Percentiles rank a stretch among this genome's conserved stretches.
Conservation (phyloP, 2,888 invertebrate genomes). For the Adelphocoris suturalis region DNA sequence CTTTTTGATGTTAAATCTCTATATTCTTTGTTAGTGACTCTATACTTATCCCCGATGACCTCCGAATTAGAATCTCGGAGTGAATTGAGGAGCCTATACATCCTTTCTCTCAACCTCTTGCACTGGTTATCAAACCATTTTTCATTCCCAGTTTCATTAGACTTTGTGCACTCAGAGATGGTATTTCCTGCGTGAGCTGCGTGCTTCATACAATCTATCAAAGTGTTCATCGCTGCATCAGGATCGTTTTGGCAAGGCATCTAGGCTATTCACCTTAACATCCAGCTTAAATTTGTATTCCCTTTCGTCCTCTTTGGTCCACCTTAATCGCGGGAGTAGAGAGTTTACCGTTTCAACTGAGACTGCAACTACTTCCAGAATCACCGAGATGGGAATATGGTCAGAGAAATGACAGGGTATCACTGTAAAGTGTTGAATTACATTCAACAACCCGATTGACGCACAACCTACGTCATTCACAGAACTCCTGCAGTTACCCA, state of each 20-base stretch:
- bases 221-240: not conserved
- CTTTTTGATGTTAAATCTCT: not conserved
- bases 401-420: slow-evolving; percentile 7
- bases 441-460: not conserved
- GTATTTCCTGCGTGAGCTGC: not conserved
- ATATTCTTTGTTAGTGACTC: not conserved
- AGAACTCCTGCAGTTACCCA: slow-evolving; percentile 56
- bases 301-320: not conserved
- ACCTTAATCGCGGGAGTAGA: slow-evolving; percentile 17
- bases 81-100: slow-evolving; percentile 29
- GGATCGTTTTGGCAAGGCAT: not conserved
- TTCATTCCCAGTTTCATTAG: slow-evolving; percentile 30
- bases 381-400: slow-evolving; percentile 33
- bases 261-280: not conserved
- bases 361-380: not conserved
- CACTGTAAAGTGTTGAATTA: slow-evolving; percentile 18
- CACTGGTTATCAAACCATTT: slow-evolving; percentile 38
- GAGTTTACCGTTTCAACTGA: not conserved
- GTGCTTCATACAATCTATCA: slow-evolving; percentile 3
- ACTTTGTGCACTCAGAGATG: too few relatives aligned
- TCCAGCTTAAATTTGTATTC: slow-evolving; percentile 22
- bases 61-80: slow-evolving; percentile 14
- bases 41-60: not conserved
- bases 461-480: slow-evolving; percentile 62
- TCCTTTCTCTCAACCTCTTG: not conserved